Base-by-base conservation (phyloP, 2,888 invertebrate genomes). In the Ophioninae sp. region DNA sequence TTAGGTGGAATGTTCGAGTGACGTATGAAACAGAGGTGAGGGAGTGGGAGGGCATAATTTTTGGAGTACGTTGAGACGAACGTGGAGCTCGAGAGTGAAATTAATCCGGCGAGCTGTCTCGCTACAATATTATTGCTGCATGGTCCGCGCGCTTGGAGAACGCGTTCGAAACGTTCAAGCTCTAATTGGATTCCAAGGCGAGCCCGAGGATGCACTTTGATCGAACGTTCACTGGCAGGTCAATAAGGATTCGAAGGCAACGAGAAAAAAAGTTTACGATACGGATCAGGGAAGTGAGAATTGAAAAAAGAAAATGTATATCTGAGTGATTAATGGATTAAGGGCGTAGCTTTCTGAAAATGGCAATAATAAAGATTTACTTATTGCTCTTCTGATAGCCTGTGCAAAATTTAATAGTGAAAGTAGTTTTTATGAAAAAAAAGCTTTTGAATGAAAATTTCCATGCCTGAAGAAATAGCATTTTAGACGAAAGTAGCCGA, bases 21-120 rank as follows among this genome's bases (percentile, higher is more conserved):
- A 22, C 51, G 30, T 67, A 22, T 22, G 9, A 67, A 3, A 8
- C 22, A 44, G 2, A 17, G 13, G 44, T 17, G 56, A 30, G 22
- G 17, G 2, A 13, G 17, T 20, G 17, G 5, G 22, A 7, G 39
- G 10, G 8, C 37, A 39, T 73, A 22, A 64, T 78, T 68, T 82
- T 30, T 77, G 77, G 73, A 77, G 58, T 68, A 44, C 61, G 6
- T 64, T 61, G 51, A 51, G 13, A 13, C 51, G 51, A 58, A 58
- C 20, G 61, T 72, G 61, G 30, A 59, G 17, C 20, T 2, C 44
- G 72, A 72, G 37, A 37, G 20, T 20, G 39, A 63, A 44, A 58
- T 68, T 30, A 6, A 64, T 61, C 13, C 17, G 30, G n/a, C 9
- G 23, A 10, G 37, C 30, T 37, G 64, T 64, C 37, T 61, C 59